Base-by-base conservation (phyloP, 2,888 invertebrate species). In the Mesorhabditis belari region DNA sequence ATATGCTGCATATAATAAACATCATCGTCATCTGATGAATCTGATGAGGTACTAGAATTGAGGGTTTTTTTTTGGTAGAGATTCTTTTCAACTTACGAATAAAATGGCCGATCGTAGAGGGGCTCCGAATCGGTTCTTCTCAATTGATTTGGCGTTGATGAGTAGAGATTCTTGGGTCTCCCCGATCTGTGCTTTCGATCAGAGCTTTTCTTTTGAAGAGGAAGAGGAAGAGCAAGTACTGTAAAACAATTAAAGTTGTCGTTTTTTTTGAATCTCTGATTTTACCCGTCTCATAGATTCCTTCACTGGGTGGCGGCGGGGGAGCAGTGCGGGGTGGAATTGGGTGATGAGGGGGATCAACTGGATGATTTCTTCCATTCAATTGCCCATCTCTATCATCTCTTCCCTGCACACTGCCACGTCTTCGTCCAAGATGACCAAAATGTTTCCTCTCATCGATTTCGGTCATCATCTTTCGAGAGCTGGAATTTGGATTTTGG, bases 271-370 rank as follows among this genome's bases (percentile, higher is more conserved):
- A 35, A 17, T 35, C n/a, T 17, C 12, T 35, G 44, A 57, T 55
- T 65, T 87, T 35, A 35, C 77, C 75, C 3, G 77, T 77, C 55
- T 77, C 77, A 63, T 77, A 77, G 21, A 77, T 71, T 58, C 77
- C 76, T 58, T 77, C 77, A 2, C 70, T 65, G 5, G 77, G 73
- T 2, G 71, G 65, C 5, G 65, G 62, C 28, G 69, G 65, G 27
- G 25, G 49, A 27, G 53, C n/a, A 12, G 65, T 66, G 49, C 17
- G 12, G 29, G 56, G 51, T 52, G 50, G 6, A n/a, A 53, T 12
- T 49, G 69, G 29, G 26, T 50, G 62, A 50, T 44, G 49, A 44
- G 67, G 50, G 27, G 58, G 54, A 19, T 56, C 44, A 21, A 54
- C 19, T 23, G 27, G 54, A 5, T 50, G 19, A 24, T 27, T 24